These are phyloP conservation scores for Onchidella celtica DNA, from an alignment of 2,888 invertebrate genomes.

Conservation along the genomic window DNA sequence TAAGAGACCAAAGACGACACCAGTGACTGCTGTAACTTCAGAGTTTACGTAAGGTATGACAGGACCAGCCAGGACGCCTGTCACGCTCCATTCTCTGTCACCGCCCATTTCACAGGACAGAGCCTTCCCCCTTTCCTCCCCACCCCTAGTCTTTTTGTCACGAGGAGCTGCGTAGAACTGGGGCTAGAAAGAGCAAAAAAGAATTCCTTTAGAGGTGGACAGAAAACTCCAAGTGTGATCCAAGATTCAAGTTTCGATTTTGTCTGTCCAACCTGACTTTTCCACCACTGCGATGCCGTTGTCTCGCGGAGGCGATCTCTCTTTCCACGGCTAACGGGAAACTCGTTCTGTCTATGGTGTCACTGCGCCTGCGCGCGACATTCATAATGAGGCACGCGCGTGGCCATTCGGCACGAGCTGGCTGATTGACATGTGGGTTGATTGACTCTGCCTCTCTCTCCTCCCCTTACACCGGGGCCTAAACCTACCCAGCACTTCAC, in stretches of 20 bases:
- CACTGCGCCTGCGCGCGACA: neutral
- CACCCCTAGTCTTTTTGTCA: neutral
- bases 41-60: too few species aligned
- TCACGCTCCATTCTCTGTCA: neutral
- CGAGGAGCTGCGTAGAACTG: neutral
- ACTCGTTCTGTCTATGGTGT: neutral
- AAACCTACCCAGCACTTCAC: neutral
- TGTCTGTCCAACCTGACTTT: too few species aligned
- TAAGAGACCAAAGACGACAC: too few species aligned
- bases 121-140: too few species aligned
- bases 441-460: constrained; percentile 26
- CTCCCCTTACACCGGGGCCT: neutral
- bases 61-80: too few species aligned
- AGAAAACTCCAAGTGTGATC: too few species aligned
- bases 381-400: constrained; percentile 3
- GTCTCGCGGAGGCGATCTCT: neutral
- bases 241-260: too few species aligned
- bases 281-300: neutral
- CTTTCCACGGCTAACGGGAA: neutral
- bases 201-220: neutral
- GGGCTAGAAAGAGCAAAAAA: neutral
- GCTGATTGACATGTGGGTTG: neutral
- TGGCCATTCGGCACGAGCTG: neutral
- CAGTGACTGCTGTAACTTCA: too few species aligned
- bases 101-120: neutral